Conservation (phyloP, 2,113 vertebrate genomes). For the Riparia riparia region DNA sequence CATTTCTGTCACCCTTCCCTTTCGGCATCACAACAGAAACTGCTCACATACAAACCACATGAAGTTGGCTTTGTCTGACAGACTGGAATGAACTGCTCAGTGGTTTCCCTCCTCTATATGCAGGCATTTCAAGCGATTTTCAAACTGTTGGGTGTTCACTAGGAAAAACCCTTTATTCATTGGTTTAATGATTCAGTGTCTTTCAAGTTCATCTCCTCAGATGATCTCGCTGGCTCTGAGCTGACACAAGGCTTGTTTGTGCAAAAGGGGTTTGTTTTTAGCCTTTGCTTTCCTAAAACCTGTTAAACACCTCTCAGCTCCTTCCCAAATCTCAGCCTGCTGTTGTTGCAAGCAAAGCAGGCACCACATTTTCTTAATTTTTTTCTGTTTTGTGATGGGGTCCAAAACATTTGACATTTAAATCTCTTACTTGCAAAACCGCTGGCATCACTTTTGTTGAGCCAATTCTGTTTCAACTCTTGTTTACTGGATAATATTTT, state of each 20-base stretch:
- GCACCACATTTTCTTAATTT: not conserved
- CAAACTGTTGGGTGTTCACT: not conserved
- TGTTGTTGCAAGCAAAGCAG: not conserved
- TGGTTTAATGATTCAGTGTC: not conserved
- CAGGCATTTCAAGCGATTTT: not conserved
- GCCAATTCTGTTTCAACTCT: not conserved
- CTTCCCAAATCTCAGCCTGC: not conserved
- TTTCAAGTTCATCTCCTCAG: conserved; percentile 27
- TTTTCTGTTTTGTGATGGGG: not conserved
- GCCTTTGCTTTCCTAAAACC: not conserved
- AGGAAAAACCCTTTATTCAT: not conserved
- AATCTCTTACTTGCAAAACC: not conserved
- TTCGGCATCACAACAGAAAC: not conserved
- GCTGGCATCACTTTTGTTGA: not conserved
- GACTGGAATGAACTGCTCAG: not conserved
- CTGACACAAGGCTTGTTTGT: not conserved
- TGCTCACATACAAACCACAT: not conserved
- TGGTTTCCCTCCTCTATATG: not conserved
- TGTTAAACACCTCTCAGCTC: not conserved
- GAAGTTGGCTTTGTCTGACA: not conserved
- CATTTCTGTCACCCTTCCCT: not conserved
- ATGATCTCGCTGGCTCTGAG: not conserved
- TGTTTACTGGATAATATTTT: not conserved
- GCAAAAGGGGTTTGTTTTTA: not conserved
- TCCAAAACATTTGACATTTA: not conserved